Base-by-base conservation (phyloP, 2,888 invertebrate species). In the Drosophila planitibia region DNA sequence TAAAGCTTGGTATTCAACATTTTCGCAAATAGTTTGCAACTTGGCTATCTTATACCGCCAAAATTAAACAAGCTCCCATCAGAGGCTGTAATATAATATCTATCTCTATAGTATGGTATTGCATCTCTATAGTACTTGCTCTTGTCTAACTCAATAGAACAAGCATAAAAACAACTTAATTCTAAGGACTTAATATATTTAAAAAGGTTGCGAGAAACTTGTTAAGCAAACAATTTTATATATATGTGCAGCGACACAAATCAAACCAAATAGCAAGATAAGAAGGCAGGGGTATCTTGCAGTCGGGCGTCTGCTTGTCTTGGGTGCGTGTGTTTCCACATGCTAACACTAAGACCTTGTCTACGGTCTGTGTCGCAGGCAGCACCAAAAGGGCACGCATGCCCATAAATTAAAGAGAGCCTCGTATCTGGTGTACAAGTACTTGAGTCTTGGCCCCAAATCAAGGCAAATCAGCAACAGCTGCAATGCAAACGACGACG, bases 331-430 rank as follows among this genome's bases (percentile, higher is more conserved):
- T 39, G 7, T 5, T 14, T 33, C 39, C 25, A 57, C 41, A 37
- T 51, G 54, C 25, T 28, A 55, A 55, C 12, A 39, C 37, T 30
- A 37, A 60, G 65, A 69, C 51, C 59, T 70, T 59, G 73, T 66
- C 35, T 37, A 37, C 53, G 64, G 62, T 54, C 51, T 67, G 52
- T 44, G 65, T 63, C 59, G 54, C 57, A 55, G 55, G n/a, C 53
- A 64, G 44, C 30, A 44, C 10, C 59, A 19, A 60, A 73, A 65
- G 71, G 75, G 75, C 74, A 89, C 75, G 82, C 84, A 82, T 79
- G 81, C 69, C 84, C 85, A 86, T 89, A 86, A 86, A 86, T 89
- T 86, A 66, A 60, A 67, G 74, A 47, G 39, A 70, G 65, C 33
- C 70, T 70, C 44, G 68, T 75, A 67, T 81, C 74, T 74, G 71